Base-by-base conservation (phyloP, 2,797 vertebrate species). In the Babyrousa celebensis region DNA sequence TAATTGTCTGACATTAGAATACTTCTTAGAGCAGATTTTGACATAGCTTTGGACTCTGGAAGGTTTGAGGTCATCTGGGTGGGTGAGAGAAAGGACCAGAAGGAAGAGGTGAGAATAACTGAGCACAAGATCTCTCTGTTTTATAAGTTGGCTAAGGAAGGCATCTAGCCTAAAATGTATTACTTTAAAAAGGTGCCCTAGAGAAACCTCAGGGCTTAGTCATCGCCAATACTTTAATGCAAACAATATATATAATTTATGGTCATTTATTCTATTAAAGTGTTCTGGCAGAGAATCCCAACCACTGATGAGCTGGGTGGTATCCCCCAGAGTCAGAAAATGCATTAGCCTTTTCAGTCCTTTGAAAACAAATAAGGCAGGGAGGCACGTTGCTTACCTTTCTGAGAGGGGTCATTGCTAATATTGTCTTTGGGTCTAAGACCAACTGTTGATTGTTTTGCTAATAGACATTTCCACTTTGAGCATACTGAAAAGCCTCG, bases 161-260 rank as follows among this genome's bases (percentile, higher is more conserved):
- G 6, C 11, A 27, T 32, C 54, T 29, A 6, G 32, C 75, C 56
- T 40, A 79, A 96, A 84, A 71, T 40, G 68, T 78, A 68, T 48
- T 85, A 40, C 48, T 96, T 88, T 40, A 3, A 36, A 91, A 95
- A 88, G 11, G 3, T 74, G 23, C 25, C 70, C 54, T 75, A 63
- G n/a, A 92, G 68, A 94, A 95, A 40, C 17, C 4, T 65, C 71
- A 80, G 25, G 43, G 36, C 58, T 84, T 91, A 91, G 15, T 86
- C 58, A 89, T 23, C 40, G 77, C n/a, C 54, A 95, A 56, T 65
- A 83, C 78, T 90, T 90, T 91, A 86, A 96, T 58, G 60, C 63
- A 97, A 95, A 94, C 56, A 62, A 56, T 78, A 77, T 77, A 63
- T 60, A 56, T 72, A 89, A 92, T 85, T 80, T 82, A 85, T 58